Conservation (phyloP, 2,797 vertebrate species). For the Enteromius unitaeniatus region DNA sequence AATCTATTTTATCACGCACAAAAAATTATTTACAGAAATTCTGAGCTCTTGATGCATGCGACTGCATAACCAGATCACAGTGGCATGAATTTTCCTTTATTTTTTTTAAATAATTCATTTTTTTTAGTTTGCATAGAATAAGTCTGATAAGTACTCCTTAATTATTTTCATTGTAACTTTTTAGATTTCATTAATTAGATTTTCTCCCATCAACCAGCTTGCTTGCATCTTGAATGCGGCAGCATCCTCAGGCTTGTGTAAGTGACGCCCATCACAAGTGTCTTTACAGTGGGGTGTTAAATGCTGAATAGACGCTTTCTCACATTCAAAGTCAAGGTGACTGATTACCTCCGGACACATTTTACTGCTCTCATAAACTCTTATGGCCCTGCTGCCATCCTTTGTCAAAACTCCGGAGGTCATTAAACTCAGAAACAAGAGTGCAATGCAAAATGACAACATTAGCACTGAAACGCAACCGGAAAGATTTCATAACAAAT, state of each 20-base stretch:
- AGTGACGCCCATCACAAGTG: background rate
- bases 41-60: background rate
- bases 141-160: background rate
- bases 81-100: background rate
- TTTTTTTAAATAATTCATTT: background rate
- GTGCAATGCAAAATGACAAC: background rate
- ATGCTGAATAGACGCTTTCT: slow-evolving; percentile 32
- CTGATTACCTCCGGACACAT: slow-evolving; percentile 24
- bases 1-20: background rate
- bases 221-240: background rate
- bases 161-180: background rate
- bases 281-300: slow-evolving; percentile 38
- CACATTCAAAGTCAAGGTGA: slow-evolving; percentile 57
- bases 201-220: background rate
- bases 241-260: background rate
- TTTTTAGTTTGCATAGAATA: background rate
- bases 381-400: slow-evolving; percentile 30
- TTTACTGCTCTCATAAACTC: slow-evolving; percentile 47
- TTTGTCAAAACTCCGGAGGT: slow-evolving; percentile 28
- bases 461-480: background rate
- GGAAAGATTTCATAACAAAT: background rate
- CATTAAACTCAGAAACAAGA: slow-evolving; percentile 16
- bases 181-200: background rate
- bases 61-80: no score
- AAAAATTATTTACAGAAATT: background rate